phyloP scores from a whole-genome alignment of 1,140 invertebrate species.

The Drosophila sulfurigaster region DNA sequence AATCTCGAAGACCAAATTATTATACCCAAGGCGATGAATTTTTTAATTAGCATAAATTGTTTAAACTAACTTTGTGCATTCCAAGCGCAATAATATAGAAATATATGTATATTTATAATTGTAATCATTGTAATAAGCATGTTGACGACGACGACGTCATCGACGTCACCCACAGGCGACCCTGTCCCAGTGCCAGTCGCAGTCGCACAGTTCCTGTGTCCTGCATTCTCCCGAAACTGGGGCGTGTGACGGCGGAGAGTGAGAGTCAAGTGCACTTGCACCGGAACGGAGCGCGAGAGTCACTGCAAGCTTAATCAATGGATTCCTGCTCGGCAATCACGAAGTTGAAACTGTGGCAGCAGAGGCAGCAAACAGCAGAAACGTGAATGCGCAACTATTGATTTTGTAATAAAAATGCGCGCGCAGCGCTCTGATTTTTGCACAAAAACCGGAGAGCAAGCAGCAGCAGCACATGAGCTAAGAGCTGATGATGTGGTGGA shows the following conservation, averaged over 20 bases:
- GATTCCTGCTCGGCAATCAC: background rate
- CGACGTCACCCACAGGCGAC: slow-evolving; percentile 17
- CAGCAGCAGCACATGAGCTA: slow-evolving; percentile 30
- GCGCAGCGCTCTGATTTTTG: slow-evolving; percentile 71
- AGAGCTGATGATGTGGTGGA: slow-evolving; percentile 13
- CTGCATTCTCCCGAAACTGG: slow-evolving; percentile 20
- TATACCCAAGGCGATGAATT: background rate
- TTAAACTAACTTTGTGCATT: slow-evolving; percentile 30
- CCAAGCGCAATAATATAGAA: slow-evolving; percentile 22
- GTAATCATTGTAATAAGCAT: background rate
- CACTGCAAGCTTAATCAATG: slow-evolving; percentile 49
- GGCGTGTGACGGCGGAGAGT: slow-evolving; percentile 2
- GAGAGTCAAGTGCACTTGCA: slow-evolving; percentile 22
- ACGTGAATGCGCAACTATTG: slow-evolving; percentile 76
- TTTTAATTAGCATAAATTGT: slow-evolving; percentile 31
- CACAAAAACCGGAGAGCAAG: slow-evolving; percentile 52
- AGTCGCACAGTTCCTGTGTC: background rate
- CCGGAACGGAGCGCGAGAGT: background rate
- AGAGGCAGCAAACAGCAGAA: slow-evolving; percentile 17
- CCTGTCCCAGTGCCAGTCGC: slow-evolving; percentile 20
- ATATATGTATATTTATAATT: slow-evolving; percentile 16
- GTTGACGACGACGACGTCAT: slow-evolving; percentile 22
- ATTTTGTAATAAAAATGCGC: slow-evolving; percentile 78
- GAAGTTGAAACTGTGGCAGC: background rate
- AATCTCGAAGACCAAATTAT: slow-evolving; percentile 22